Percentiles rank a stretch among this genome's conserved stretches.
Evolutionary conservation across 1,140 invertebrate genomes (phyloP).

Genomic region (Zelostemma sp.): DNA sequence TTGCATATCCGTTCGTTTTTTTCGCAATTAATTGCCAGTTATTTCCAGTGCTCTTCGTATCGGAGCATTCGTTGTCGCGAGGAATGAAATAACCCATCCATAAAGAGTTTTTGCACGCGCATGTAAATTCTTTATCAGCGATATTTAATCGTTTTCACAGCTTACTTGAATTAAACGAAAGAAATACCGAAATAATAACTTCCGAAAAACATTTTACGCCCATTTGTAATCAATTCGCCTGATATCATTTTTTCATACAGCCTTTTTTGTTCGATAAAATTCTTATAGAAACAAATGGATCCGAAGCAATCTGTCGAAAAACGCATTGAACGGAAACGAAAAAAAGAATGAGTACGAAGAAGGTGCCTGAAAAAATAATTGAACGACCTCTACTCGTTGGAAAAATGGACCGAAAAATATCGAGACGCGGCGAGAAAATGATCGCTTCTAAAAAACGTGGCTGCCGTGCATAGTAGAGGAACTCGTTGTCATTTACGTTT

Average conservation of each 20-base stretch:
- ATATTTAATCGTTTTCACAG: constrained; percentile 37
- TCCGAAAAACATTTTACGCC: constrained; percentile 3
- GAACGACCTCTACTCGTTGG: constrained; percentile 3
- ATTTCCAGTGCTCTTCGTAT: constrained; percentile 18
- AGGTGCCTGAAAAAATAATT: no score
- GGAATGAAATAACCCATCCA: constrained; percentile 33
- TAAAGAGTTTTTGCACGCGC: constrained; percentile 26
- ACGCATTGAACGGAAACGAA: no score
- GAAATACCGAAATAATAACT: constrained; percentile 8
- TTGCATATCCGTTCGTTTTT: constrained; percentile 31
- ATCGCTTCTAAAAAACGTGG: constrained; percentile 13
- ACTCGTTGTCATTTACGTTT: constrained; percentile 27
- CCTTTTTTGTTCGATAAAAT: no score
- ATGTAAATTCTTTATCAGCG: constrained; percentile 40
- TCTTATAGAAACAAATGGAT: no score
- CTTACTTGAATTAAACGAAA: constrained; percentile 30
- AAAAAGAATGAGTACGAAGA: no score
- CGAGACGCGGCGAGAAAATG: constrained; percentile 9
- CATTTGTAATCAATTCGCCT: no score
- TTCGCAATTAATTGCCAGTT: constrained; percentile 36
- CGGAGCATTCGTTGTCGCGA: constrained; percentile 19
- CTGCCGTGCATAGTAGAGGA: background rate
- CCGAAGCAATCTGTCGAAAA: no score
- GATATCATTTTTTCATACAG: no score
- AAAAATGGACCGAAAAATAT: no score